Evolutionary conservation across 2,888 invertebrate species (phyloP).

Genomic region (Andrena bucephala): DNA sequence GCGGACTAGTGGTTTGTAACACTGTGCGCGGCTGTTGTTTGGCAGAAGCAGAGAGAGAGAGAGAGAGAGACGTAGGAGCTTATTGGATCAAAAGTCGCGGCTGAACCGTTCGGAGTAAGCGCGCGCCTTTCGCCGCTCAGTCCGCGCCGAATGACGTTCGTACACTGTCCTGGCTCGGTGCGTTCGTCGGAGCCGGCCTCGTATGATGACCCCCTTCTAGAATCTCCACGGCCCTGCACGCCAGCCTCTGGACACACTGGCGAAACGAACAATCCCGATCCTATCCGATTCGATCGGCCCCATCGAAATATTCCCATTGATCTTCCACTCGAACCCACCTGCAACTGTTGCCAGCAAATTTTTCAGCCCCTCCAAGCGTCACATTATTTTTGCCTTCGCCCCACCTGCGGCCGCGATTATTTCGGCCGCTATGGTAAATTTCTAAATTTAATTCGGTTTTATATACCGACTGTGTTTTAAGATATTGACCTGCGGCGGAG

Average conservation of each 20-base stretch:
- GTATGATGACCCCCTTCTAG: slow-evolving; percentile 78
- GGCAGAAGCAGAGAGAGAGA: background rate
- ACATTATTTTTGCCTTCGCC: no score
- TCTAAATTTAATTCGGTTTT: no score
- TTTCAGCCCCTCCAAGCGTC: no score
- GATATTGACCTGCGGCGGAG: no score
- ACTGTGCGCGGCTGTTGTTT: background rate
- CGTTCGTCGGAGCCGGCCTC: slow-evolving; percentile 70
- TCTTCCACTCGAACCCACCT: no score
- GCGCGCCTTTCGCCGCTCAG: slow-evolving; percentile 66
- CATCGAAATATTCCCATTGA: background rate
- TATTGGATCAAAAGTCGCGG: slow-evolving; percentile 40
- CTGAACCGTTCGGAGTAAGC: slow-evolving; percentile 34
- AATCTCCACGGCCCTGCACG: slow-evolving; percentile 68
- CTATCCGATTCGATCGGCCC: slow-evolving; percentile 24
- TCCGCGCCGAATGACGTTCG: slow-evolving; percentile 74
- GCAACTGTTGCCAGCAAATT: no score
- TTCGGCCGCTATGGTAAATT: no score
- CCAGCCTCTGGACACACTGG: slow-evolving; percentile 49
- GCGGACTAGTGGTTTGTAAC: slow-evolving; percentile 6
- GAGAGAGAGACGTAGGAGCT: background rate
- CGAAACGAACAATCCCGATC: slow-evolving; percentile 27
- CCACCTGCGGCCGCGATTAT: no score
- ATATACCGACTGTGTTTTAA: no score
- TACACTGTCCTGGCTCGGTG: slow-evolving; percentile 70